Evolutionary conservation across 2,113 vertebrate genomes (phyloP).

Genomic region (Noturus placidus): DNA sequence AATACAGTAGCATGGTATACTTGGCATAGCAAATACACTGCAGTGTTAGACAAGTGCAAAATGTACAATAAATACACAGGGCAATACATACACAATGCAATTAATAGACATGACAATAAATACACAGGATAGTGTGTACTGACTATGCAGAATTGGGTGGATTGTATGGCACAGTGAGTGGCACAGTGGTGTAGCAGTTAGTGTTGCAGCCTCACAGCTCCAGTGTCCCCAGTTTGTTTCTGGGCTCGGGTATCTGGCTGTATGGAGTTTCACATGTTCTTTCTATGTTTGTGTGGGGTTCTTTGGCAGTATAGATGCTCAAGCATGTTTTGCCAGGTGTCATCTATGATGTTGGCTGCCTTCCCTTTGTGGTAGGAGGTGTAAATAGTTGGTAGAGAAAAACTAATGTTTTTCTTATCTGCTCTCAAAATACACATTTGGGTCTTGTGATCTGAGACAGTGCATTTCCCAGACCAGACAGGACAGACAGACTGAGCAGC

Average conservation of each 20-base stretch:
- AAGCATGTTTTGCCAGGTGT: background rate
- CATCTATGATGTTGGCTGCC: background rate
- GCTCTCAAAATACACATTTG: background rate
- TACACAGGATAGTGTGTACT: background rate
- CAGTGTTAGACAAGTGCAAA: background rate
- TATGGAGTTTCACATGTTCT: background rate
- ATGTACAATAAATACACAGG: background rate
- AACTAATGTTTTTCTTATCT: background rate
- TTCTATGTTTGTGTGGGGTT: background rate
- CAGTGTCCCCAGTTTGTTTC: background rate
- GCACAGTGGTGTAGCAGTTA: background rate
- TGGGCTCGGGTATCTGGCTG: background rate
- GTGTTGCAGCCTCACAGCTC: background rate
- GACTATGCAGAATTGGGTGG: background rate
- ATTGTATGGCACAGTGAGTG: background rate
- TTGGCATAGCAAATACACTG: background rate
- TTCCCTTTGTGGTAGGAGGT: background rate
- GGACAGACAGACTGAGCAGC: background rate
- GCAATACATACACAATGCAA: background rate
- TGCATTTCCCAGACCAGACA: background rate
- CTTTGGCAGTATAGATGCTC: background rate
- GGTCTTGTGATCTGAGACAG: background rate
- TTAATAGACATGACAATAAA: background rate
- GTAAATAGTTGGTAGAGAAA: background rate
- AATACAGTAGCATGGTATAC: background rate